Evolutionary conservation across 2,113 vertebrate genomes (phyloP), one percentile per base, ranked within the genome.

Genomic region (Neogobius melanostomus): DNA sequence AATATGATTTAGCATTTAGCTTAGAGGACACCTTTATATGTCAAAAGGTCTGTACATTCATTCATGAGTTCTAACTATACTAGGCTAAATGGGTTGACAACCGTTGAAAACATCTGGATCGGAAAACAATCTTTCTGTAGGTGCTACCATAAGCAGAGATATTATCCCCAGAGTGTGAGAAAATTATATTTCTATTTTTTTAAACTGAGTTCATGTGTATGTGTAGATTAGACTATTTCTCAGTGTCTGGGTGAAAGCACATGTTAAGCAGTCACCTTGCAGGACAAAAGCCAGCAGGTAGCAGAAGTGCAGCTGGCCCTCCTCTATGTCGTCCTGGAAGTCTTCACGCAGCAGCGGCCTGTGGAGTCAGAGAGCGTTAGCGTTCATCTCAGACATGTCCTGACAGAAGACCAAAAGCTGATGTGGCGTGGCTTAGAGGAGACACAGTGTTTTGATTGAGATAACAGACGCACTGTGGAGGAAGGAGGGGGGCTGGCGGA

Each of bases 231-330:
- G 28, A 3, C 28, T 36, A 36, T 36, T 36, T 5, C 28, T 36
- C 28, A 36, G 28, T 36, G 28, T 36, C 28, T 36, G 28, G 28
- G 28, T 36, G 28, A 36, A 36, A 59, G 6, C 42, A 43, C 11
- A 8, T 54, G 15, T 42, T 43, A 0, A 15, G 28, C 28, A 36
- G 66, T 82, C 87, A 96, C 95, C 95, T 94, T 90, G 92, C 52
- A 93, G 86, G 48, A 95, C 83, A 62, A 95, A 96, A 2, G 90
- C 93, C 89, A 96, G 85, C 10, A 95, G 80, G 70, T 96, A 96
- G 84, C 94, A 94, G 80, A 94, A 95, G 76, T 91, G 91, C 66
- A 90, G 90, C 79, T 91, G 90, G 47, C 85, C 83, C 0, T 91
- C 89, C 66, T 92, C 90, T 72, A 84, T 77, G 48, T 87, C 90